phyloP scores from a whole-genome alignment of 2,113 vertebrate genomes.

The Pterocles burchelli region DNA sequence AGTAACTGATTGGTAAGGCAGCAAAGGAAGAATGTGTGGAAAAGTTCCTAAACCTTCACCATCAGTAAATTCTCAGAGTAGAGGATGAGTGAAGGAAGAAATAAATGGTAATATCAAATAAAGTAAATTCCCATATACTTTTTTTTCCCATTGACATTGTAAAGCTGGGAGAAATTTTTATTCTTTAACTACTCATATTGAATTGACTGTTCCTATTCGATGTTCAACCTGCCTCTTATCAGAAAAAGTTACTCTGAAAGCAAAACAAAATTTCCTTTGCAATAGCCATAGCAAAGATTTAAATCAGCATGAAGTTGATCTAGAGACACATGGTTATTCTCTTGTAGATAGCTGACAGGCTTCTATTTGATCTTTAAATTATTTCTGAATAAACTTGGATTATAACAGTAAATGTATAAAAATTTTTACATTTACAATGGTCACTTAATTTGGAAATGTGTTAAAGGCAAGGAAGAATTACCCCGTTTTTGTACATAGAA shows the following conservation, averaged over 20 bases:
- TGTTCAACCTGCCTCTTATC: neutral
- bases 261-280: neutral
- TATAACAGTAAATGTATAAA: neutral
- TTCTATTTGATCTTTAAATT: neutral
- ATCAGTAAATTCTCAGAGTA: neutral
- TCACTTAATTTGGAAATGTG: neutral
- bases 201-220: neutral
- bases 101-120: neutral
- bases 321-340: neutral
- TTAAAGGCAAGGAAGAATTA: neutral
- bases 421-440: neutral
- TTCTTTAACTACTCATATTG: neutral
- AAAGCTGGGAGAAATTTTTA: neutral
- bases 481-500: neutral
- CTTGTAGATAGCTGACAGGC: neutral
- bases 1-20: neutral
- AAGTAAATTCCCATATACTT: neutral
- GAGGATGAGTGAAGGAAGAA: neutral
- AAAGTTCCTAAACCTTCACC: neutral
- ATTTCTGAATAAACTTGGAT: neutral
- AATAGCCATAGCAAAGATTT: accelerated
- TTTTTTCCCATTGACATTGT: neutral
- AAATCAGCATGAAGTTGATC: neutral
- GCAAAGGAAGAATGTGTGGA: neutral
- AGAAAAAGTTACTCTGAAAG: neutral